Conservation (phyloP, 2,888 invertebrate genomes). For the Coelogynopora nodosa region DNA sequence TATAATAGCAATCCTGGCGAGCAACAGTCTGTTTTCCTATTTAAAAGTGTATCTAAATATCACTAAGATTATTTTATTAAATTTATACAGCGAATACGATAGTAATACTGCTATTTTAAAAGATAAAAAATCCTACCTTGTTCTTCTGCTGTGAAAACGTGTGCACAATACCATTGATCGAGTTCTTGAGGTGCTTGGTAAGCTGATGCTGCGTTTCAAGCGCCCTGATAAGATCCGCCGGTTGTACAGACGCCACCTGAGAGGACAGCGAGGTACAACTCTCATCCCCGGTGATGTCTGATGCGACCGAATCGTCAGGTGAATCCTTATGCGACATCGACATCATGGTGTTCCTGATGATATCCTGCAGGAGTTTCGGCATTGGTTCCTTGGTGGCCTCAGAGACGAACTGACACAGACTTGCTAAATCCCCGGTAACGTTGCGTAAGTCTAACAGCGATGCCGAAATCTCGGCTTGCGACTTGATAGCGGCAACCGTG, state of each 20-base stretch:
- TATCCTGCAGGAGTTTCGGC: slow-evolving; percentile 72
- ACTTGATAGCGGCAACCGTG: not conserved
- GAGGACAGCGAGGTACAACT: not conserved
- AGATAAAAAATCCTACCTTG: too few species aligned
- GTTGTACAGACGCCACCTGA: slow-evolving; percentile 68
- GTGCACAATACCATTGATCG: not conserved
- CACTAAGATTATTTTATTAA: too few species aligned
- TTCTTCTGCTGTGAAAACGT: not conserved
- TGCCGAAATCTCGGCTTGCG: not conserved
- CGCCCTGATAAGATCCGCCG: slow-evolving; percentile 54
- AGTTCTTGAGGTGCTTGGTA: slow-evolving; percentile 35
- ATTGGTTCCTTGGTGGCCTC: slow-evolving; percentile 66
- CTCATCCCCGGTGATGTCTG: not conserved
- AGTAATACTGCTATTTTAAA: too few species aligned
- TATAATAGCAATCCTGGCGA: too few species aligned
- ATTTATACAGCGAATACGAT: too few species aligned
- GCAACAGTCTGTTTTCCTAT: too few species aligned
- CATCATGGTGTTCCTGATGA: slow-evolving; percentile 69
- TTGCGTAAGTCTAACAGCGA: not conserved
- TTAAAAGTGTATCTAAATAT: too few species aligned
- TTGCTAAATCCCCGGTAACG: not conserved
- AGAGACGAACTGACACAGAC: not conserved
- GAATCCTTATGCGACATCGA: slow-evolving; percentile 24
- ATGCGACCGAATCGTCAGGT: slow-evolving; percentile 28
- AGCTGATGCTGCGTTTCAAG: slow-evolving; percentile 20